Evolutionary conservation across 1,140 invertebrate genomes (phyloP), one percentile per base, ranked within the genome.

Genomic region (Philotrypesis tridentata): DNA sequence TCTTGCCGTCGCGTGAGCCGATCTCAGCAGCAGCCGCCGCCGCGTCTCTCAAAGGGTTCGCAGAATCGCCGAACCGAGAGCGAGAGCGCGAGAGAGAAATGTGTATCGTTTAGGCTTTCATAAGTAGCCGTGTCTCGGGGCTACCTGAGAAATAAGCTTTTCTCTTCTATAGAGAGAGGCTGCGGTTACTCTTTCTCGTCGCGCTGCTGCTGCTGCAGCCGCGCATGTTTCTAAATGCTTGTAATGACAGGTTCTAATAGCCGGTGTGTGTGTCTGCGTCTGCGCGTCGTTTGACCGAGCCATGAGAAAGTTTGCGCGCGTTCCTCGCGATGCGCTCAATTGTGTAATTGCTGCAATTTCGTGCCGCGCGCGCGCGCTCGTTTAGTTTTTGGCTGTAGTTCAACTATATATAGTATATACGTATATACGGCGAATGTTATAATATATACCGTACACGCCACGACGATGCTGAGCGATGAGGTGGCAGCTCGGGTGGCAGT

Each of bases 271-370:
- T 29, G 33, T 7, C 2, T 31, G 29, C 25, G 33, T 48, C 40
- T 67, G 27, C 11, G 40, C 11, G 23, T 27, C 55, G 63, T 4
- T 12, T 23, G 23, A 17, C 11, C 23, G 63, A 67, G 48, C 5
- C 25, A 77, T 77, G 61, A 27, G 74, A 77, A 74, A 74, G 29
- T 76, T 27, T 31, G 63, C 61, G 60, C 60, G 60, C n/a, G 7
- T 65, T 2, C 23, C 6, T 43, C 40, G 17, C 4, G 17, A 55
- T 21, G 21, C 21, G 48, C 48, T 55, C 48, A 77, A 77, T 77
- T 77, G 43, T 43, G 77, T 70, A 79, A 79, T 79, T 79, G 77
- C 40, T 37, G 43, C 40, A 67, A 78, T 67, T 78, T 78, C 33
- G 63, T 29, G 63, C 63, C 25, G 12, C 21, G 21, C 48, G 21